These are phyloP conservation scores for Clamator glandarius DNA, from an alignment of 2,797 vertebrate species.

Conservation along the genomic window DNA sequence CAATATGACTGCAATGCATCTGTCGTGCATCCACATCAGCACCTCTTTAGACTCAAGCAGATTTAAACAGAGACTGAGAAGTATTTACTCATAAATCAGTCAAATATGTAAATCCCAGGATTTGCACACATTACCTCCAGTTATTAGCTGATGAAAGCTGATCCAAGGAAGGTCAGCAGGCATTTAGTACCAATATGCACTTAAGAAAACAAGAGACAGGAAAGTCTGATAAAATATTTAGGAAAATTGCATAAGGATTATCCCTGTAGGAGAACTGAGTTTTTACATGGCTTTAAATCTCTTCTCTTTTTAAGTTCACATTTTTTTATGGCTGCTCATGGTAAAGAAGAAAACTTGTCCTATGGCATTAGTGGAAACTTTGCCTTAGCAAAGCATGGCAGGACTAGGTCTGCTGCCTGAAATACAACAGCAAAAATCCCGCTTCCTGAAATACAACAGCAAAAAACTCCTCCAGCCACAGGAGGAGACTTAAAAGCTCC, in stretches of 20 bases:
- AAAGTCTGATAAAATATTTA: slow-evolving; percentile 1
- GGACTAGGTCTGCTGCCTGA: neutral
- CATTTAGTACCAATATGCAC: neutral
- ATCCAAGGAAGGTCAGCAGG: neutral
- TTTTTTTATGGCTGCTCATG: neutral
- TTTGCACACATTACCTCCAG: neutral
- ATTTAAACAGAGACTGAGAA: neutral
- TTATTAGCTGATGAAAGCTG: neutral
- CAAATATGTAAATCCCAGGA: neutral
- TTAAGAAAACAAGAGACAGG: neutral
- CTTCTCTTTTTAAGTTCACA: neutral
- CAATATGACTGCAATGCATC: neutral
- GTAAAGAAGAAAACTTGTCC: neutral
- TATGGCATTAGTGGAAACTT: neutral
- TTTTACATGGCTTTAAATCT: neutral
- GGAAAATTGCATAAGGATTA: neutral
- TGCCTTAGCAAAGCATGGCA: neutral
- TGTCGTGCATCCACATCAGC: neutral
- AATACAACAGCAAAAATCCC: fast-evolving
- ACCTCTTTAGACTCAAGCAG: neutral
- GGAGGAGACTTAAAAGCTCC: neutral
- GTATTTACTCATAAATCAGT: neutral
- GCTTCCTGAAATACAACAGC: neutral
- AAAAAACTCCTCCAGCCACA: fast-evolving
- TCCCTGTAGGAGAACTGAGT: neutral